These are phyloP conservation scores for Stenolophus ochropezus DNA, from an alignment of 2,888 invertebrate species.

Conservation along the genomic window DNA sequence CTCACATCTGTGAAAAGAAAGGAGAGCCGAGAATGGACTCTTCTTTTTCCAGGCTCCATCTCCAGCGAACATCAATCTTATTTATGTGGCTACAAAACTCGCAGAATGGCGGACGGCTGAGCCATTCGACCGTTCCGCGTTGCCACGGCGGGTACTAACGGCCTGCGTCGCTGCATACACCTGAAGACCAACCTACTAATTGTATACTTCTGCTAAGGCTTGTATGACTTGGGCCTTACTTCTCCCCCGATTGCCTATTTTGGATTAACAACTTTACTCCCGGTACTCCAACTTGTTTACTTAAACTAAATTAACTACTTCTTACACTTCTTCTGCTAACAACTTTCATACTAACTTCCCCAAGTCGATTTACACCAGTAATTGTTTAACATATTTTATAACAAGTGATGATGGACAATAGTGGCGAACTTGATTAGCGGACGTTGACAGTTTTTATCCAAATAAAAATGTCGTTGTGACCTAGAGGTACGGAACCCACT, in stretches of 20 bases:
- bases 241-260: slow-evolving; percentile 1
- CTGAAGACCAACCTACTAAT: slow-evolving; percentile 7
- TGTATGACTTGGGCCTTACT: neutral
- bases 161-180: slow-evolving; percentile 68
- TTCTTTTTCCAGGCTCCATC: slow-evolving; percentile 62
- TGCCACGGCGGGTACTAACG: slow-evolving; percentile 68
- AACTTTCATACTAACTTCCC: too few relatives aligned
- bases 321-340: too few relatives aligned
- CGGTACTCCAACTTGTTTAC: neutral
- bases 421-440: too few relatives aligned
- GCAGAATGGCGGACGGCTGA: slow-evolving; percentile 69
- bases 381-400: too few relatives aligned
- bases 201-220: slow-evolving; percentile 26
- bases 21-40: slow-evolving; percentile 60
- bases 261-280: slow-evolving; percentile 17
- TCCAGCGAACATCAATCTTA: slow-evolving; percentile 71
- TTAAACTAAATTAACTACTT: too few relatives aligned
- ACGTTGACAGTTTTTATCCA: too few relatives aligned
- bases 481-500: too few relatives aligned
- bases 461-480: too few relatives aligned
- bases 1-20: slow-evolving; percentile 22
- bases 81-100: slow-evolving; percentile 74
- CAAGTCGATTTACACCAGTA: too few relatives aligned
- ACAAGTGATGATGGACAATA: too few relatives aligned
- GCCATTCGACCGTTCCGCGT: slow-evolving; percentile 64